Evolutionary conservation across 1,140 invertebrate species (phyloP), one percentile per base, ranked within the genome.

Genomic region (Musca domestica): DNA sequence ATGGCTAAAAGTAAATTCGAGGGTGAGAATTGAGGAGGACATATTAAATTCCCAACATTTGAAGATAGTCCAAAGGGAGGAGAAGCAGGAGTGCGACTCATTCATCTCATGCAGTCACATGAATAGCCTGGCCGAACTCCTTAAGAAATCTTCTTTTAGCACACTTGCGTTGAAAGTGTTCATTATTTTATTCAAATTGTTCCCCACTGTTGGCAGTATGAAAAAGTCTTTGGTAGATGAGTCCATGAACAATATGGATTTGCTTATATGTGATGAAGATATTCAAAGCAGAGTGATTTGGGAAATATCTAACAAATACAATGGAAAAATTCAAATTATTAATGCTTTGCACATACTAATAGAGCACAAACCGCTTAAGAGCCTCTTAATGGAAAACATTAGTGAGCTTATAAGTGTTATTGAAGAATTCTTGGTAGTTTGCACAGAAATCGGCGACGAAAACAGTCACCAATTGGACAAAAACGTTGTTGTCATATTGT

Each of bases 111-210:
- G 7, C 27, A 58, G 30, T 30, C 25, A 3, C 2, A 30, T 61
- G 17, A 20, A 17, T 7, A 1, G 3, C 19, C 20, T 19, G 77
- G 47, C 66, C 69, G 1, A 48, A 15, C 9, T 81, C 15, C 66
- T 80, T 0, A 72, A 72, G 22, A 14, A 64, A 0, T 65, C 64
- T 14, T 65, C 47, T 30, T 70, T 81, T 67, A 69, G 75, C 64
- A 30, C 72, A 3, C 71, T 81, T 4, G 75, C 64, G 6, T 75
- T 74, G 19, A 74, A 80, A 34, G 66, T 75, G 2, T 81, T 81
- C 25, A 64, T 81, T 9, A 61, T 69, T 0, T 49, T 81, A 1
- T 46, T 81, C 0, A 3, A 46, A 0, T 61, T 76, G 0, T 70
- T 81, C 68, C 46, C 68, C 2, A 46, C 67, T 6, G 34, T 48